Conservation (phyloP, 1,140 invertebrate species). For the Whitmania pigra region DNA sequence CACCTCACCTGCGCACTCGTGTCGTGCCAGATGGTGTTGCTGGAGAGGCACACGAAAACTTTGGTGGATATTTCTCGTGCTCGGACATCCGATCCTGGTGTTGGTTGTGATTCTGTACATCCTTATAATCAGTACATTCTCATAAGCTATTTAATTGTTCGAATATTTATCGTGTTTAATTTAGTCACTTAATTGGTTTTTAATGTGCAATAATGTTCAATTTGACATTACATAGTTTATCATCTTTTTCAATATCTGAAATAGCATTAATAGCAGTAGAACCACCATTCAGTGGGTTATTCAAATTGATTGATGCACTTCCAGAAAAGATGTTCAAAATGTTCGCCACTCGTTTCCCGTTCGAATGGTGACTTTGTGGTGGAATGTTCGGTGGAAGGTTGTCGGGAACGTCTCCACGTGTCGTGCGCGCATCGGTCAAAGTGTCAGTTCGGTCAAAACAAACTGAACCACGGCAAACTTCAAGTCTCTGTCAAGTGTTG, state of each 20-base stretch:
- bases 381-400: neutral
- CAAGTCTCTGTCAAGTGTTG: too few species aligned
- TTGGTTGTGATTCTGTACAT: too few species aligned
- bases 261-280: too few species aligned
- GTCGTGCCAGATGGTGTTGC: constrained; percentile 6
- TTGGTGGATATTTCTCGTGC: neutral
- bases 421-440: constrained; percentile 4
- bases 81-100: too few species aligned
- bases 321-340: neutral
- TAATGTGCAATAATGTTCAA: too few species aligned
- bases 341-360: neutral
- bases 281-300: too few species aligned
- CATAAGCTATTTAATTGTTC: too few species aligned
- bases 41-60: neutral
- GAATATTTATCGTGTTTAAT: too few species aligned
- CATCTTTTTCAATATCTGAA: too few species aligned
- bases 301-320: neutral
- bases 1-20: constrained; percentile 95
- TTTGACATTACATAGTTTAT: too few species aligned
- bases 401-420: neutral
- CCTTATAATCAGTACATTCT: too few species aligned
- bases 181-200: too few species aligned
- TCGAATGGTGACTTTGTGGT: neutral
- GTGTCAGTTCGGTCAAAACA: neutral
- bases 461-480: neutral